Conservation (phyloP, 2,113 vertebrate species). For the Polyodon spathula region DNA sequence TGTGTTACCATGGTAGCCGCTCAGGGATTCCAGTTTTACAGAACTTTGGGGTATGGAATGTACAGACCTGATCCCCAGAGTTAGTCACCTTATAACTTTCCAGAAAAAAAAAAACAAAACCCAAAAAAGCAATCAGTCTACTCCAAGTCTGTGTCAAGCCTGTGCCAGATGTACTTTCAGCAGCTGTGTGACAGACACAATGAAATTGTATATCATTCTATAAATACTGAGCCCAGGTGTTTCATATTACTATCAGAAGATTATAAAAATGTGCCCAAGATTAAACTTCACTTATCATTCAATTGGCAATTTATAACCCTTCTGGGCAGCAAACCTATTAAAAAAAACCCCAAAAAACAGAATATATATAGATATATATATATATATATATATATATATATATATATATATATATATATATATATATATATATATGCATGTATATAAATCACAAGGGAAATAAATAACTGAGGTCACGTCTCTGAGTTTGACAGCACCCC, state of each 20-base stretch:
- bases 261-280: constrained; percentile 42
- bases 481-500: not conserved
- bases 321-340: constrained; percentile 6
- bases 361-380: not conserved
- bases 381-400: no score
- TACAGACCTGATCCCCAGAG: no score
- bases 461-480: not conserved
- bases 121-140: constrained; percentile 6
- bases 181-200: constrained; percentile 59
- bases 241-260: constrained; percentile 47
- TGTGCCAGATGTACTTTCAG: constrained; percentile 47
- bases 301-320: constrained; percentile 29
- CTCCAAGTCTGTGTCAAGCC: constrained; percentile 38
- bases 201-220: constrained; percentile 61
- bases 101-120: not conserved
- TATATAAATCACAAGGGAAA: no score
- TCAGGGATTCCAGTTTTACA: no score
- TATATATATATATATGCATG: no score
- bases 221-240: constrained; percentile 57
- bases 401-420: no score
- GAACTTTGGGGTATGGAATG: no score
- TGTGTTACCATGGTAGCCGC: no score
- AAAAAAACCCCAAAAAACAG: not conserved
- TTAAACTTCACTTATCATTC: constrained; percentile 40
- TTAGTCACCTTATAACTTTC: not conserved